Evolutionary conservation across 2,888 invertebrate genomes (phyloP).

Genomic region (Aplocera efformata): DNA sequence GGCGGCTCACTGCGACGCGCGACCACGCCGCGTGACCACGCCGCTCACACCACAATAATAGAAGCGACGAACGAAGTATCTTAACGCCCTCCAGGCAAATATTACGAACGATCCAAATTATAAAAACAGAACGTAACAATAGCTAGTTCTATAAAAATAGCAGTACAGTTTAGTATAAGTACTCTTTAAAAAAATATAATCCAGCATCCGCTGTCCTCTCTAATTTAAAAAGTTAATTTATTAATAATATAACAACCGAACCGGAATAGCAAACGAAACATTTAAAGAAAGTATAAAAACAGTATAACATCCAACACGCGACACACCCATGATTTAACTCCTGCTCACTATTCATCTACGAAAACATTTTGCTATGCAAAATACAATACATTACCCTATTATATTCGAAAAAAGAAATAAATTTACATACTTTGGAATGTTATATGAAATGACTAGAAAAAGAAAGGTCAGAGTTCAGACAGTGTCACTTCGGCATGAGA

Average conservation of each 20-base stretch:
- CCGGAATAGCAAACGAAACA: slow-evolving; percentile 37
- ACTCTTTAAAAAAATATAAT: slow-evolving; percentile 78
- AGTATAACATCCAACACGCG: slow-evolving; percentile 45
- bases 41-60: slow-evolving; percentile 31
- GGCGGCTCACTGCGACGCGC: slow-evolving; percentile 23
- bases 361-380: slow-evolving; percentile 79
- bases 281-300: slow-evolving; percentile 48
- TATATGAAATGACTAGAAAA: slow-evolving; percentile 74
- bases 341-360: slow-evolving; percentile 59
- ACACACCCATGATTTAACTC: slow-evolving; percentile 50
- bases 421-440: slow-evolving; percentile 74
- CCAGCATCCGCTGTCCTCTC: slow-evolving; percentile 70
- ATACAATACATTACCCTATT: slow-evolving; percentile 72
- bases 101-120: slow-evolving; percentile 47
- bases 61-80: slow-evolving; percentile 42
- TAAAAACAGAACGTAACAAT: slow-evolving; percentile 58
- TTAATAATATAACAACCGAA: slow-evolving; percentile 63
- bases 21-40: slow-evolving; percentile 26
- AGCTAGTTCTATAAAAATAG: slow-evolving; percentile 76
- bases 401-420: slow-evolving; percentile 55
- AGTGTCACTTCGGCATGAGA: slow-evolving; percentile 53
- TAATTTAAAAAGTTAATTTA: slow-evolving; percentile 65
- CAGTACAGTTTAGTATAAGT: slow-evolving; percentile 69
- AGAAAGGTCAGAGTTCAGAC: slow-evolving; percentile 43
- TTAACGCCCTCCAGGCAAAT: slow-evolving; percentile 31